A percentile compares a stretch with the other conserved stretches of the same genome.
phyloP scores from a whole-genome alignment of 2,113 vertebrate species.

The Hemibagrus wyckioides region DNA sequence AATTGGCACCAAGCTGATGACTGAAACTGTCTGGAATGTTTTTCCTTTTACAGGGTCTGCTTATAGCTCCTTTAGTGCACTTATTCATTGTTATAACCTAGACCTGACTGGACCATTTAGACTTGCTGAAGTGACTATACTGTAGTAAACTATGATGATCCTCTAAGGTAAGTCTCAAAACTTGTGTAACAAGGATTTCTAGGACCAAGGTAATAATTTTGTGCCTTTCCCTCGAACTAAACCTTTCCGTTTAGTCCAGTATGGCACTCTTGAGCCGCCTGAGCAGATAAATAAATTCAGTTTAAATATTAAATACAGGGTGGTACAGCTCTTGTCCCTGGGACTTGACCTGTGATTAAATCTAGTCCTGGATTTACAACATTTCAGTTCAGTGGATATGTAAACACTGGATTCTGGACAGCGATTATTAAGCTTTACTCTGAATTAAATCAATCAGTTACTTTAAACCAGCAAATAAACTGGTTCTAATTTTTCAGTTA shows the following conservation, averaged over 20 bases:
- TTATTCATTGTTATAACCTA: background rate
- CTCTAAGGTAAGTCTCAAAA: background rate
- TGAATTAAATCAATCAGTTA: background rate
- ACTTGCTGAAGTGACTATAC: background rate
- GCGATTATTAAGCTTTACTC: background rate
- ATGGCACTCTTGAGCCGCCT: background rate
- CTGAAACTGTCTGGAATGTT: conserved; percentile 24
- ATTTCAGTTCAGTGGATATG: background rate
- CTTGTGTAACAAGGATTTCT: background rate
- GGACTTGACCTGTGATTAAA: background rate
- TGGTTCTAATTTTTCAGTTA: background rate
- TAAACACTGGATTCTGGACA: background rate
- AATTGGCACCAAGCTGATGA: conserved; percentile 49
- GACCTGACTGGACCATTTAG: background rate
- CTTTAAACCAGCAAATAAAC: background rate
- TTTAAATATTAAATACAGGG: background rate
- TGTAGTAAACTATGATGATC: background rate
- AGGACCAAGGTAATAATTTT: background rate
- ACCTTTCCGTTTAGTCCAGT: background rate
- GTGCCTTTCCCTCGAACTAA: background rate
- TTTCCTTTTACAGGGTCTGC: background rate
- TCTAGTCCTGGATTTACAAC: background rate
- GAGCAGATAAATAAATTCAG: background rate
- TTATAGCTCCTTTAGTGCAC: background rate
- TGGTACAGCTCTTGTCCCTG: background rate